A percentile compares a stretch with the other conserved stretches of the same genome.
phyloP scores from a whole-genome alignment of 2,888 invertebrate species.

The Lithophane leautieri region DNA sequence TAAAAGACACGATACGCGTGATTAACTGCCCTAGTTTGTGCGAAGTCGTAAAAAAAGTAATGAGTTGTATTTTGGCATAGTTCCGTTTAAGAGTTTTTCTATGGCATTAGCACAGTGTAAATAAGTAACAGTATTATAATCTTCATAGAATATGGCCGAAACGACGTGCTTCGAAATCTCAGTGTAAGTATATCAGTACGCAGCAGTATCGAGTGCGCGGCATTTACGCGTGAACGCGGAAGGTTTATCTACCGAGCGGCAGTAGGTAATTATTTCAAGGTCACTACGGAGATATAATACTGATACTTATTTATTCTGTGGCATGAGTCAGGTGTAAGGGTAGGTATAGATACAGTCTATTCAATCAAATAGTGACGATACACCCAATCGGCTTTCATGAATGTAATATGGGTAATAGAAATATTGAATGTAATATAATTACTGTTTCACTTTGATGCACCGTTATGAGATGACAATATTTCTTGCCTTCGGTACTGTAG shows the following conservation, averaged over 20 bases:
- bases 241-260: no score
- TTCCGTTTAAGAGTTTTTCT: slow-evolving; percentile 28
- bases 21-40: slow-evolving; percentile 55
- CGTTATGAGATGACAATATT: not conserved
- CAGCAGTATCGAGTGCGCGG: no score
- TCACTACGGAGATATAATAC: no score
- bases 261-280: no score
- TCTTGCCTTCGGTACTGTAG: not conserved
- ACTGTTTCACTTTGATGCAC: not conserved
- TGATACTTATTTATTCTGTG: not conserved
- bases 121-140: no score
- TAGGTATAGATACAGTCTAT: not conserved
- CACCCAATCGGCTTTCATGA: not conserved
- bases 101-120: no score
- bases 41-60: slow-evolving; percentile 56
- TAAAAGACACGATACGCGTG: slow-evolving; percentile 51
- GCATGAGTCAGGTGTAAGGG: slow-evolving; percentile 9
- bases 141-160: no score
- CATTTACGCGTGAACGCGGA: no score
- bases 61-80: slow-evolving; percentile 47
- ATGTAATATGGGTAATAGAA: not conserved
- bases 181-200: no score
- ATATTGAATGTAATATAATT: not conserved
- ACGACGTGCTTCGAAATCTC: no score
- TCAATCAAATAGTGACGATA: not conserved